These are phyloP conservation scores for Netelia fuscicornis DNA, from an alignment of 2,888 invertebrate species.

Conservation along the genomic window DNA sequence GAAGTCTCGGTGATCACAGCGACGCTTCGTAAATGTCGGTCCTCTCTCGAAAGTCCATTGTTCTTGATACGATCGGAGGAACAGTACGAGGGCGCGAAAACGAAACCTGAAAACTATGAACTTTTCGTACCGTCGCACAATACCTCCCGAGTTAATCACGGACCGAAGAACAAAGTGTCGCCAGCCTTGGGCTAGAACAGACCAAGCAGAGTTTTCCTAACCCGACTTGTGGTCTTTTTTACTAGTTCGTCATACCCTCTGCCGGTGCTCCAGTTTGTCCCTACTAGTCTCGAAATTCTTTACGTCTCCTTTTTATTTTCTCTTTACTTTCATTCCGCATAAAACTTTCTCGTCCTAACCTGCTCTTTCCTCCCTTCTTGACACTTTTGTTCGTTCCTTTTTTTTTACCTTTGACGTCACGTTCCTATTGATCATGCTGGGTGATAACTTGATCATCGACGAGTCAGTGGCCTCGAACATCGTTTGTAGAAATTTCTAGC, in stretches of 20 bases:
- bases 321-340: background rate
- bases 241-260: constrained; percentile 28
- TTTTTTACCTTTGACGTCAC: background rate
- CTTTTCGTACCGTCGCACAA: constrained; percentile 27
- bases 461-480: too few relatives aligned
- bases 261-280: background rate
- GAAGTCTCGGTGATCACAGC: background rate
- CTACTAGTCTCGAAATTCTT: background rate
- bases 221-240: constrained; percentile 26
- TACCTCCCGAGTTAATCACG: constrained; percentile 39
- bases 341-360: constrained; percentile 3
- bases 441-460: too few relatives aligned
- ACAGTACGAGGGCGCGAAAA: background rate
- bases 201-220: constrained; percentile 20
- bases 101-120: constrained; percentile 33
- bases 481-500: too few relatives aligned
- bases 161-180: constrained; percentile 34
- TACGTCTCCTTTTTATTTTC: background rate
- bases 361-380: background rate
- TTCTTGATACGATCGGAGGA: constrained; percentile 27
- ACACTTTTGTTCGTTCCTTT: background rate
- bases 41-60: constrained; percentile 39
- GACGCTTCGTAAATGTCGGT: constrained; percentile 1
- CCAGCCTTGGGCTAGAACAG: constrained; percentile 17
- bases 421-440: too few relatives aligned